These are phyloP conservation scores for Camelus bactrianus DNA, from an alignment of 2,113 vertebrate species.

Conservation along the genomic window DNA sequence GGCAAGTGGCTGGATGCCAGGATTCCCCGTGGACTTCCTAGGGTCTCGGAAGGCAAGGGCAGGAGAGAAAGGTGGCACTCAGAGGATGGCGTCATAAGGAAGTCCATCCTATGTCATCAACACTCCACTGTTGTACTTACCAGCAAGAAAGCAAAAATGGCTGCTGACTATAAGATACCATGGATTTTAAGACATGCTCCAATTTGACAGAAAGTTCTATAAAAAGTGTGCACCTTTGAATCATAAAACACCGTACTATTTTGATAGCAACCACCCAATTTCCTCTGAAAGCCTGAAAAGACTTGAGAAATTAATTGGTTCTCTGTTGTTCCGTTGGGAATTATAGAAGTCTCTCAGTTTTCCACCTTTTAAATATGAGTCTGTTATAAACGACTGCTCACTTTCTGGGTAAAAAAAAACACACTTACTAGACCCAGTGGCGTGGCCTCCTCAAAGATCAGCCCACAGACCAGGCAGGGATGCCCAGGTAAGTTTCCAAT, in stretches of 20 bases:
- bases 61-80: neutral
- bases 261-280: neutral
- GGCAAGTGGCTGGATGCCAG: neutral
- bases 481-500: neutral
- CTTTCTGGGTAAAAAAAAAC: neutral
- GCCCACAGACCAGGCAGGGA: neutral
- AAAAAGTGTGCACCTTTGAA: neutral
- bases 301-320: neutral
- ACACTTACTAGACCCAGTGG: neutral
- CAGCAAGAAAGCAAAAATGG: neutral
- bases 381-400: neutral
- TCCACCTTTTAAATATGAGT: neutral
- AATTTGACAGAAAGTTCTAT: neutral
- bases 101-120: neutral
- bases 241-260: neutral
- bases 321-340: neutral
- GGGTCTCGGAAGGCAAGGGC: neutral
- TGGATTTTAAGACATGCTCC: neutral
- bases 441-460: neutral
- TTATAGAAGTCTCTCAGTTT: neutral
- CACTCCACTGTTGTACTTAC: neutral
- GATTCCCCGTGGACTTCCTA: neutral
- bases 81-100: neutral
- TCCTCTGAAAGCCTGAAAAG: neutral
- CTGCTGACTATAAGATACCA: neutral